A percentile compares a stretch with the other conserved stretches of the same genome.
Conservation (phyloP, 2,888 invertebrate genomes). For the Phoronis australis region DNA sequence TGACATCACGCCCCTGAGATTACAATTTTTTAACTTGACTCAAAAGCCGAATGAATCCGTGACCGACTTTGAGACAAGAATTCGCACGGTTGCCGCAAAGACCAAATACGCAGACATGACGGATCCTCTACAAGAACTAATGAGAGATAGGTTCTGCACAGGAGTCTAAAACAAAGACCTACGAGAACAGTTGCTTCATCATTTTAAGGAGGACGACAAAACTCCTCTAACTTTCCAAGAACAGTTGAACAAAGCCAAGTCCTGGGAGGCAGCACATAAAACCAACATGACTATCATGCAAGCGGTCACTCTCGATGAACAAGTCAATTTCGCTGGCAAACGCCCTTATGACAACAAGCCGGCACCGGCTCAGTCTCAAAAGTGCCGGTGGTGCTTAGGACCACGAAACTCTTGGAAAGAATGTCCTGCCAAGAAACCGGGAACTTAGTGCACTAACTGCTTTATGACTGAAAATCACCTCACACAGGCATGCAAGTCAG, state of each 20-base stretch:
- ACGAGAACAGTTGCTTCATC: not conserved
- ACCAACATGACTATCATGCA: not conserved
- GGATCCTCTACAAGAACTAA: not conserved
- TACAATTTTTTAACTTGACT: not conserved
- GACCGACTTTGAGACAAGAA: not conserved
- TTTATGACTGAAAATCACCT: too few relatives aligned
- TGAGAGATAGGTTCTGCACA: not conserved
- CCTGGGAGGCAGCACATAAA: not conserved
- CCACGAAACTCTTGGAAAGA: too few relatives aligned
- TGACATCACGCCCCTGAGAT: not conserved
- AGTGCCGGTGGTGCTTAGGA: too few relatives aligned
- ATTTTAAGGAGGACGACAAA: not conserved
- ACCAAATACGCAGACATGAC: not conserved
- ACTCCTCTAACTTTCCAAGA: not conserved
- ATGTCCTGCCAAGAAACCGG: too few relatives aligned
- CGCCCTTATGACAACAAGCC: too few relatives aligned
- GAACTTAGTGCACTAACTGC: too few relatives aligned
- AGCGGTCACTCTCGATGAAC: not conserved
- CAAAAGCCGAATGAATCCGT: not conserved
- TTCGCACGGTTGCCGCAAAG: not conserved
- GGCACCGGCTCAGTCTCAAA: too few relatives aligned
- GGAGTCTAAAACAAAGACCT: not conserved
- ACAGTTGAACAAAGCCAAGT: not conserved
- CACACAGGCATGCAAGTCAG: too few relatives aligned
- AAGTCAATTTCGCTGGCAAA: too few relatives aligned